Base-by-base conservation (phyloP, 2,797 vertebrate genomes). In the Odontamblyopus rebecca region DNA sequence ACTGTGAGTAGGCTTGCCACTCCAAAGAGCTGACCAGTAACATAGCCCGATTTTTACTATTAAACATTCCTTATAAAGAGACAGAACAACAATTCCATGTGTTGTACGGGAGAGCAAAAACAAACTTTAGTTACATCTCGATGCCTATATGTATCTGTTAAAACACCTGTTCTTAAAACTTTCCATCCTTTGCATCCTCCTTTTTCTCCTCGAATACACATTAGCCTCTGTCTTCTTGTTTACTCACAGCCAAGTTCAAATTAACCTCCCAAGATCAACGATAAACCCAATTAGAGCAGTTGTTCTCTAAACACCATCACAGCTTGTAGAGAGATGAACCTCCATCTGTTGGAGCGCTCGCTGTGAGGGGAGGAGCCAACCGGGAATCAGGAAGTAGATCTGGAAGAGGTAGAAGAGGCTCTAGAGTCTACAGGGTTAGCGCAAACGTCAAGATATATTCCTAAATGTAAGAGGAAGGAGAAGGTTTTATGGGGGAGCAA, bases 221-320 rank as follows among this genome's bases (percentile, higher is more conserved):
- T 81, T 90, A 83, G 83, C 81, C 83, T 87, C 81, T 80, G 85
- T 85, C 77, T 70, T 75, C 51, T 60, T 84, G 83, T 85, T 85
- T 84, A 87, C 80, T 89, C 65, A 71, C 77, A 89, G 89, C 89
- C 89, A 88, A 90, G 83, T 87, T 89, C 88, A 91, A 91, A 92
- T 92, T 84, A 92, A 92, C 89, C 89, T 91, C 84, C 81, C 84
- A 88, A 91, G 87, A 92, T 91, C 88, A 89, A 92, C 89, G 91
- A 90, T 87, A 87, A 89, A 89, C 76, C 85, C 88, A 91, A 93
- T 92, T 92, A 91, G 89, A 89, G 82, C 80, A 88, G 88, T 86
- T 90, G 83, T 85, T 91, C 86, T 91, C 88, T 88, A 87, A 91
- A 89, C 88, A 91, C 80, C 89, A 89, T 89, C 87, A 87, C 89